phyloP scores from a whole-genome alignment of 2,113 vertebrate species.

The Hippocampus zosterae region DNA sequence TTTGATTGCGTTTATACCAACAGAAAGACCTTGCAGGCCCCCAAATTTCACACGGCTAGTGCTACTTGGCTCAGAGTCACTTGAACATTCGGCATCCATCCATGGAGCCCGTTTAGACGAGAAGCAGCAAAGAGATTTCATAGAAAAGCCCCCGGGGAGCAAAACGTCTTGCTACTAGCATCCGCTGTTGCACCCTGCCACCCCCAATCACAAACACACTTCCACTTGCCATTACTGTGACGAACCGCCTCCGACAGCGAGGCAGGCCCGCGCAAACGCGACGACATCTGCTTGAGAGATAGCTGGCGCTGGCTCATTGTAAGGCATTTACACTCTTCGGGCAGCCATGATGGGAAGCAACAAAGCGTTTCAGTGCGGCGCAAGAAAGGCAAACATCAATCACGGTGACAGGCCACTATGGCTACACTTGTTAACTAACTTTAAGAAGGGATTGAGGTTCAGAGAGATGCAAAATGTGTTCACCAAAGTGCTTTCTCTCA shows the following conservation, averaged over 20 bases:
- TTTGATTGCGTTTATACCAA: no score
- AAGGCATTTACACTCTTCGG: conserved; percentile 20
- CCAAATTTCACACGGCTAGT: no score
- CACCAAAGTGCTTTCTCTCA: conserved; percentile 24
- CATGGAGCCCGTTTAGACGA: not conserved
- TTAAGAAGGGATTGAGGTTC: conserved; percentile 31
- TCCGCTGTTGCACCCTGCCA: not conserved
- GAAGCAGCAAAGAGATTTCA: not conserved
- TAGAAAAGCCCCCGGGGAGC: not conserved
- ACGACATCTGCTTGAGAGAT: conserved; percentile 48
- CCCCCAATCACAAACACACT: conserved; percentile 10
- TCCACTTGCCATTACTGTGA: conserved; percentile 42
- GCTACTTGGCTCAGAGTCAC: not conserved
- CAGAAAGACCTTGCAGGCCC: no score
- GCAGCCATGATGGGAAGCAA: conserved; percentile 40
- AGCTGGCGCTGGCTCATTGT: conserved; percentile 27
- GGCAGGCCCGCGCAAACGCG: conserved; percentile 35
- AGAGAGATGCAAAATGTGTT: conserved; percentile 9
- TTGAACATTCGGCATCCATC: not conserved
- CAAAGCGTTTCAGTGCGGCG: conserved; percentile 42
- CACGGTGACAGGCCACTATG: conserved; percentile 42
- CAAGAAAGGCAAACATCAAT: conserved; percentile 51
- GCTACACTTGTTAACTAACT: conserved; percentile 52
- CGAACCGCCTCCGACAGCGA: conserved; percentile 46
- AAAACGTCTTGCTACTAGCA: not conserved